Percentiles rank a stretch among this genome's conserved stretches.
These are phyloP conservation scores for Drosophila insularis DNA, from an alignment of 1,140 invertebrate genomes.

Conservation along the genomic window DNA sequence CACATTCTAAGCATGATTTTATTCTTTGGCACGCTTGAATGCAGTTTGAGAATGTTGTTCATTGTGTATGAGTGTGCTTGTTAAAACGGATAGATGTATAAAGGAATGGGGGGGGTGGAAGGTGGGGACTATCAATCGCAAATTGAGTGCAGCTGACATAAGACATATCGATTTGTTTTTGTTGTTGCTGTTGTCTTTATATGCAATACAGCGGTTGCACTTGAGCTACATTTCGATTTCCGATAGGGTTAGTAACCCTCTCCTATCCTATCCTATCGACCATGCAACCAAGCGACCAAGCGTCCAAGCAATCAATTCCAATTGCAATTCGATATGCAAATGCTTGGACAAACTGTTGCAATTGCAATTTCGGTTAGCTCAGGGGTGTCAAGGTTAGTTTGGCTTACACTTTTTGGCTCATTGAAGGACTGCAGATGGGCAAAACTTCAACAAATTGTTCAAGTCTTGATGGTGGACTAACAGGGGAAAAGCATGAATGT, in stretches of 20 bases:
- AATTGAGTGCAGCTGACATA: conserved; percentile 46
- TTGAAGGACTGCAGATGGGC: conserved; percentile 28
- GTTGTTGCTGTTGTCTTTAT: conserved; percentile 19
- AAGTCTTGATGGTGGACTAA: conserved; percentile 9
- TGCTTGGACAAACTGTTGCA: conserved; percentile 64
- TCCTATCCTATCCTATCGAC: conserved; percentile 19
- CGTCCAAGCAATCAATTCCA: conserved; percentile 54
- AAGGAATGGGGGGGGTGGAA: neutral
- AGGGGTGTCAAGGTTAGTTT: conserved; percentile 60
- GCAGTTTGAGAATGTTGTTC: conserved; percentile 54
- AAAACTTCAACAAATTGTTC: conserved; percentile 51
- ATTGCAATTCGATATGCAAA: conserved; percentile 72
- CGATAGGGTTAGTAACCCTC: neutral
- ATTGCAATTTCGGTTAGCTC: conserved; percentile 12
- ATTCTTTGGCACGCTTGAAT: conserved; percentile 60
- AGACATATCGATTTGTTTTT: conserved; percentile 48
- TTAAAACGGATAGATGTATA: neutral
- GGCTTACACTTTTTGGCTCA: conserved; percentile 51
- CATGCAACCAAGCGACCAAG: conserved; percentile 47
- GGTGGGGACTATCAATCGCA: conserved; percentile 28
- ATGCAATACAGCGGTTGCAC: conserved; percentile 40
- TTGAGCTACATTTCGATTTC: conserved; percentile 39
- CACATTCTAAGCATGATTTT: conserved; percentile 17
- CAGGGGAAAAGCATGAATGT: neutral
- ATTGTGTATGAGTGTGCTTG: conserved; percentile 22